Conservation (phyloP, 2,888 invertebrate genomes). For the Nephrocerus scutellatus region DNA sequence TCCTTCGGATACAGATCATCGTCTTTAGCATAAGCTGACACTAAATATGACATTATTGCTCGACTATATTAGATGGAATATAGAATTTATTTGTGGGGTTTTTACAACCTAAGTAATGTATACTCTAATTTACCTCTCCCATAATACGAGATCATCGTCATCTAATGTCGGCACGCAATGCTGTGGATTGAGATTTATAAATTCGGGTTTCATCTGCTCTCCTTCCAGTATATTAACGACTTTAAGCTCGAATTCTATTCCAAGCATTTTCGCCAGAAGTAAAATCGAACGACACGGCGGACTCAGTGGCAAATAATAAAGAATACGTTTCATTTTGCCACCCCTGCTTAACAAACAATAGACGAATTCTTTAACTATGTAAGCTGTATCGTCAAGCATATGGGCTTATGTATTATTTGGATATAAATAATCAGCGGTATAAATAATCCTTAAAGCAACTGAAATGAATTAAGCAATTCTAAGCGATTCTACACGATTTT, state of each 20-base stretch:
- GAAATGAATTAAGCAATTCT: neutral
- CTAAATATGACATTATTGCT: constrained; percentile 56
- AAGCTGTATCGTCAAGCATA: constrained; percentile 37
- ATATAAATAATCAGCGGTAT: neutral
- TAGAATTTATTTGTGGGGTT: constrained; percentile 10
- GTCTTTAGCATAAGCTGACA: constrained; percentile 55
- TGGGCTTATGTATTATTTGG: too few relatives aligned
- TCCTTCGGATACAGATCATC: constrained; percentile 57
- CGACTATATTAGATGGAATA: constrained; percentile 31
- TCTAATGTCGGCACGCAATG: constrained; percentile 54
- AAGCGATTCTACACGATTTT: neutral
- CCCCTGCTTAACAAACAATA: constrained; percentile 46
- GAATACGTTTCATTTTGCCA: constrained; percentile 43
- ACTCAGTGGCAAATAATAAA: constrained; percentile 56
- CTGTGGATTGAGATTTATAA: constrained; percentile 51
- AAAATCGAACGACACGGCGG: constrained; percentile 56
- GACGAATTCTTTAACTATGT: constrained; percentile 47
- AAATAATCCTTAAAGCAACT: constrained; percentile 9
- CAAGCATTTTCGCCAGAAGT: constrained; percentile 54
- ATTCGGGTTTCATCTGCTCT: constrained; percentile 57
- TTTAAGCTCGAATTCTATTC: constrained; percentile 56
- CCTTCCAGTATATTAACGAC: constrained; percentile 51
- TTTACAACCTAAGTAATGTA: neutral
- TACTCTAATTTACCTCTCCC: constrained; percentile 45
- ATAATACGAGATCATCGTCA: constrained; percentile 52